These are phyloP conservation scores for Alviniconcha marisindica DNA, from an alignment of 1,140 invertebrate species.

Conservation along the genomic window DNA sequence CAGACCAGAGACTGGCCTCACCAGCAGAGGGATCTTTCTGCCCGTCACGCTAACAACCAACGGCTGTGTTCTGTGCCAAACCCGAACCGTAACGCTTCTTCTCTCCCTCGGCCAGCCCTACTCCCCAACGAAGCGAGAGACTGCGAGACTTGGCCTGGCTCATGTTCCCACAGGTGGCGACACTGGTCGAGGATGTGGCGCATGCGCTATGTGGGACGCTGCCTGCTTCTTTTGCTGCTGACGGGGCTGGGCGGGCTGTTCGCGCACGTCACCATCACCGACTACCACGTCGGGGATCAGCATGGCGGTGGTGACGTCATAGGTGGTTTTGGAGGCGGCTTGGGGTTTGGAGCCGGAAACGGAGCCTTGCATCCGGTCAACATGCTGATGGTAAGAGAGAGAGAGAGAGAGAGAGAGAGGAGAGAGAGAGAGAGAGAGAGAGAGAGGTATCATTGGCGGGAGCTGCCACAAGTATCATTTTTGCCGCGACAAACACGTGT, in stretches of 20 bases:
- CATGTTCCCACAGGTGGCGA: background rate
- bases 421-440: background rate
- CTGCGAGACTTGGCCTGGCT: background rate
- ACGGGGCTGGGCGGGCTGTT: conserved; percentile 29
- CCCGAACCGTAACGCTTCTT: no score
- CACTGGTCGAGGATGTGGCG: conserved; percentile 32
- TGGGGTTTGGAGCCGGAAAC: background rate
- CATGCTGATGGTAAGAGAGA: conserved; percentile 9
- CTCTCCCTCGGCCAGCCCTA: no score
- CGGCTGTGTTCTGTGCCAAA: no score
- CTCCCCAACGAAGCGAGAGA: no score
- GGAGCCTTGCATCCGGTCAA: background rate
- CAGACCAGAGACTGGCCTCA: no score
- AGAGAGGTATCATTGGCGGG: background rate
- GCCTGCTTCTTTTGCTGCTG: conserved; percentile 31
- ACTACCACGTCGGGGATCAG: conserved; percentile 5
- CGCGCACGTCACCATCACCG: conserved; percentile 22
- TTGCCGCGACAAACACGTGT: no score
- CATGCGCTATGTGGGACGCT: conserved; percentile 37
- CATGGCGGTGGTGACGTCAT: background rate
- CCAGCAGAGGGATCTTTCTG: no score
- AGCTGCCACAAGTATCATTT: no score
- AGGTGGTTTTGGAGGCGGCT: background rate
- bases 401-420: background rate
- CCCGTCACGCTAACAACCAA: no score